A percentile compares a stretch with the other conserved stretches of the same genome.
phyloP scores from a whole-genome alignment of 2,113 vertebrate genomes.

The Trematomus loennbergii region DNA sequence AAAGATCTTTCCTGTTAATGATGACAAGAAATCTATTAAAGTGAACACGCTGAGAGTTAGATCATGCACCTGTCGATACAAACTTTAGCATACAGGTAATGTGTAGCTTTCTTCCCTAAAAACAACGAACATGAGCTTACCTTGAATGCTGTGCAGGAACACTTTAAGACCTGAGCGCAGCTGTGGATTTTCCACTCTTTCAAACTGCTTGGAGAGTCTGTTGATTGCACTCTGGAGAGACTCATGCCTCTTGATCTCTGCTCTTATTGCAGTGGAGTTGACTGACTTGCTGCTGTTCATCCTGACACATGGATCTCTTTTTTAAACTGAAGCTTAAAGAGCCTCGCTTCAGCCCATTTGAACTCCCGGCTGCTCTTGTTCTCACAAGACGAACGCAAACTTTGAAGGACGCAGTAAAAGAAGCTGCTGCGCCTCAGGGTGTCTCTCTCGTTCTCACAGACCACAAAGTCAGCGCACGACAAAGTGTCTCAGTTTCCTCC shows the following conservation, averaged over 20 bases:
- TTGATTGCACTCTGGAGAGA: slow-evolving; percentile 80
- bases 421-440: slow-evolving; percentile 15
- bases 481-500: slow-evolving; percentile 78
- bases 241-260: slow-evolving; percentile 85
- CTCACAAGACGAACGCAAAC: slow-evolving; percentile 25
- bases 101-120: not conserved
- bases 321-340: slow-evolving; percentile 34
- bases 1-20: not conserved
- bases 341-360: slow-evolving; percentile 76
- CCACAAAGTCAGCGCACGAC: slow-evolving; percentile 64
- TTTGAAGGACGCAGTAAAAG: slow-evolving; percentile 16
- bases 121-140: slow-evolving; percentile 67
- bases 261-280: slow-evolving; percentile 83
- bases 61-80: not conserved
- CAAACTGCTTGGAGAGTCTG: slow-evolving; percentile 82
- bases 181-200: slow-evolving; percentile 79
- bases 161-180: slow-evolving; percentile 82
- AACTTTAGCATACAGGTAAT: not conserved
- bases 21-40: not conserved
- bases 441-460: slow-evolving; percentile 40
- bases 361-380: slow-evolving; percentile 37
- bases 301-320: slow-evolving; percentile 65
- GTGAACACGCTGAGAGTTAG: not conserved
- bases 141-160: slow-evolving; percentile 84
- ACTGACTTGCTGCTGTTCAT: slow-evolving; percentile 84